phyloP scores from a whole-genome alignment of 2,888 invertebrate species.

The Apamea monoglypha region DNA sequence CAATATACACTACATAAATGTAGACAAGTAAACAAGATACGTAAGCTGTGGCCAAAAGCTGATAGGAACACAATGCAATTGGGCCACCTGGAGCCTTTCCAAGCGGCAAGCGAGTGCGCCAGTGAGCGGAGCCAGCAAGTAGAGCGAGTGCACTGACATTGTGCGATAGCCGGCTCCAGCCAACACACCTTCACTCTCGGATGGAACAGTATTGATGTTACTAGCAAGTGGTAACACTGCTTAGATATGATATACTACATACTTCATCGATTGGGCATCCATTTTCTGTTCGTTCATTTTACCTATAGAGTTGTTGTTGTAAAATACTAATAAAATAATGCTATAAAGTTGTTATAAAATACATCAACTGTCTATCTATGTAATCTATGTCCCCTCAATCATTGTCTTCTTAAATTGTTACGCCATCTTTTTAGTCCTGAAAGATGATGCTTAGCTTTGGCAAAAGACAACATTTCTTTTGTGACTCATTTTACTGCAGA shows the following conservation, averaged over 20 bases:
- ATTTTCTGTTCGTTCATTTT: not conserved
- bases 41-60: slow-evolving; percentile 33
- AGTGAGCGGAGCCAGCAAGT: slow-evolving; percentile 20
- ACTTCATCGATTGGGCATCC: not conserved
- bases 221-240: not conserved
- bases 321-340: too few species aligned
- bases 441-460: slow-evolving; percentile 1
- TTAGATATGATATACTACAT: not conserved
- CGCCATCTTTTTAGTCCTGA: not conserved
- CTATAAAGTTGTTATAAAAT: not conserved
- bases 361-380: not conserved
- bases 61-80: slow-evolving; percentile 50
- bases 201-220: not conserved
- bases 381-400: not conserved
- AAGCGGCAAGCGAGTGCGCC: slow-evolving; percentile 34
- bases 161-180: not conserved
- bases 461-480: not conserved
- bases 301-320: too few species aligned
- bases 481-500: slow-evolving; percentile 23
- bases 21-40: slow-evolving; percentile 35
- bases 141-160: slow-evolving; percentile 26
- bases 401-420: not conserved
- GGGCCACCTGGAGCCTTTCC: slow-evolving; percentile 62
- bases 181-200: slow-evolving; percentile 36
- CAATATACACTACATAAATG: slow-evolving; percentile 12